Evolutionary conservation across 2,888 invertebrate genomes (phyloP), one percentile per base, ranked within the genome.

Genomic region (Beris morrisii): DNA sequence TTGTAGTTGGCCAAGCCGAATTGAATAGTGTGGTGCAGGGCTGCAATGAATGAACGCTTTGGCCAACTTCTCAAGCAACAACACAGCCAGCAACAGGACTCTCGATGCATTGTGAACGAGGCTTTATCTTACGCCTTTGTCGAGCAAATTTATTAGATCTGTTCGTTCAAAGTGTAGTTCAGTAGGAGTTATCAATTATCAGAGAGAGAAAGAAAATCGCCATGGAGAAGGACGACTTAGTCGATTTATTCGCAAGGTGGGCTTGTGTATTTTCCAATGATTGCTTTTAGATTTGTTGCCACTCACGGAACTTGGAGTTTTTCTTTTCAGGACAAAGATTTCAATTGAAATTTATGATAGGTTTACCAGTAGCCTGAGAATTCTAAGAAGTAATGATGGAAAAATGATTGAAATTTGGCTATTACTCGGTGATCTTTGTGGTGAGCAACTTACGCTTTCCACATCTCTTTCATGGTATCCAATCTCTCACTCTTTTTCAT

Each of bases 101-200:
- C 4, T 11, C 15, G 22, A 22, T 38, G 38, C 38, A 38, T 38
- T 38, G 38, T 38, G 38, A 9, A 38, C 38, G 38, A 52, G 61
- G 38, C 32, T 46, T 44, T 59, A 57, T 54, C 67, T 55, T 7
- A 11, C 32, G 64, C 54, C 50, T 65, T 65, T 64, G 67, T 68
- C 58, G 55, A 44, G 12, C 61, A 65, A 61, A 68, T 68, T 65
- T 68, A 68, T 68, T 65, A 65, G 65, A 58, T 59, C 31, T 61
- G 52, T 65, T 68, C 59, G 50, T 65, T 68, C 59, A 50, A 45
- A 59, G 61, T 58, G 59, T 55, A 55, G 65, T 61, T 30, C 52
- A 7, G 15, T 50, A 22, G 61, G 13, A 28, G 52, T 61, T 61
- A 61, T 61, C 61, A 61, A 61, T 61, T 61, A 43, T 61, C 12